Evolutionary conservation across 1,140 invertebrate genomes (phyloP).

Genomic region (Drosophila sp.): DNA sequence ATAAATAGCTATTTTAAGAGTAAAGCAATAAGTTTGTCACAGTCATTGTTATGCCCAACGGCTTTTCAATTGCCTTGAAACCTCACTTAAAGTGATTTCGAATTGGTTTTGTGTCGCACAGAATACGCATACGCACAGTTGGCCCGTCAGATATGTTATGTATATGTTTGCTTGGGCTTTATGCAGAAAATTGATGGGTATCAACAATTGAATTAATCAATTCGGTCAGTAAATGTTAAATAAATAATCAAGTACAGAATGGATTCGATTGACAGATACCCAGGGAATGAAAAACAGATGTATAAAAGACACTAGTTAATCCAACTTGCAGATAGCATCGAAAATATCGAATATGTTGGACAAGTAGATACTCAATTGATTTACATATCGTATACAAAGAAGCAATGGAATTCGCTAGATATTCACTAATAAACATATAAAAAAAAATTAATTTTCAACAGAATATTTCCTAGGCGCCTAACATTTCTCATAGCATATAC

Average conservation of each 20-base stretch:
- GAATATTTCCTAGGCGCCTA: no score
- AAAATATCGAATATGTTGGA: no score
- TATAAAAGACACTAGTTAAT: neutral
- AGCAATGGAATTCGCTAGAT: no score
- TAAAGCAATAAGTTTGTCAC: no score
- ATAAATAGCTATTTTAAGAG: no score
- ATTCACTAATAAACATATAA: no score
- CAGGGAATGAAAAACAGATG: neutral
- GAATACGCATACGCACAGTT: slow-evolving; percentile 31
- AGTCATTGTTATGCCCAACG: neutral
- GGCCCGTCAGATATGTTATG: neutral
- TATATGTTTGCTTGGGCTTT: neutral
- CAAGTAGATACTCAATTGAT: no score
- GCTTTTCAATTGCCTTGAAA: neutral
- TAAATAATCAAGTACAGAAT: neutral
- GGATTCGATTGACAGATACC: neutral
- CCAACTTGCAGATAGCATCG: no score
- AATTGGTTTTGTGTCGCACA: neutral
- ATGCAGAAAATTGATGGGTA: slow-evolving; percentile 48
- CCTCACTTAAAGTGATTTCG: neutral
- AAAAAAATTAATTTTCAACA: no score
- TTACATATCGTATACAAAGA: no score
- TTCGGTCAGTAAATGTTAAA: slow-evolving; percentile 17
- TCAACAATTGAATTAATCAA: slow-evolving; percentile 66
- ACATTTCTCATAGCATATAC: no score